Base-by-base conservation (phyloP, 2,888 invertebrate genomes). In the Acanthosoma haemorrhoidale region DNA sequence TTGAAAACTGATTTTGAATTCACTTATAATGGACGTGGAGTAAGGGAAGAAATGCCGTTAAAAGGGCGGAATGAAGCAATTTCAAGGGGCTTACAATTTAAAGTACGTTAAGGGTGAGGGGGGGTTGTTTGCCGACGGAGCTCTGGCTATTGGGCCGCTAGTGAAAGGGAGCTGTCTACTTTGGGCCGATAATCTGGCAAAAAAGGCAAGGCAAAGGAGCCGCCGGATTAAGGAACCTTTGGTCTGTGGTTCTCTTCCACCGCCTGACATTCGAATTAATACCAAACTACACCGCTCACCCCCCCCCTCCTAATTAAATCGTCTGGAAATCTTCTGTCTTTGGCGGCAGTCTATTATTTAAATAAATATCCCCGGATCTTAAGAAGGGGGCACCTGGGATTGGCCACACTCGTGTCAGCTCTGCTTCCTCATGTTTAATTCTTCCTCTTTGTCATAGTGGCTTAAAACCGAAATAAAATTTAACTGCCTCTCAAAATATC, bases 31-130 rank as follows among this genome's bases (percentile, higher is more conserved):
- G n/a, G n/a, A n/a, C n/a, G n/a, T n/a, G n/a, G n/a, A n/a, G n/a
- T 51, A 51, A 51, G 21, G 25, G 21, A 25, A 51, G 51, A 25
- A 21, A 51, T 25, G n/a, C 51, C 51, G 51, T 51, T 51, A 51
- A 51, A 51, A 51, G 51, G n/a, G n/a, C 51, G 51, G 51, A 21
- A 51, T 51, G 11, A 51, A 51, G 51, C 51, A 51, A 51, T 51
- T 51, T 51, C 13, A 51, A 25, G 51, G 51, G 51, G 51, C 51
- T 51, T 25, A 51, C 13, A 51, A 51, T 51, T 6, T 21, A 51
- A 51, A 51, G 25, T 51, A 51, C 51, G 51, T 51, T 51, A 25
- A 51, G 51, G 51, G 13, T 4, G 21, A 25, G 51, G 51, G n/a
- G 21, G 25, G 51, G 51, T 25, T 51, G 25, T 51, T 51, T 25